Evolutionary conservation across 2,888 invertebrate species (phyloP), one percentile per base, ranked within the genome.

Genomic region (Brachypalpus laphriformis): DNA sequence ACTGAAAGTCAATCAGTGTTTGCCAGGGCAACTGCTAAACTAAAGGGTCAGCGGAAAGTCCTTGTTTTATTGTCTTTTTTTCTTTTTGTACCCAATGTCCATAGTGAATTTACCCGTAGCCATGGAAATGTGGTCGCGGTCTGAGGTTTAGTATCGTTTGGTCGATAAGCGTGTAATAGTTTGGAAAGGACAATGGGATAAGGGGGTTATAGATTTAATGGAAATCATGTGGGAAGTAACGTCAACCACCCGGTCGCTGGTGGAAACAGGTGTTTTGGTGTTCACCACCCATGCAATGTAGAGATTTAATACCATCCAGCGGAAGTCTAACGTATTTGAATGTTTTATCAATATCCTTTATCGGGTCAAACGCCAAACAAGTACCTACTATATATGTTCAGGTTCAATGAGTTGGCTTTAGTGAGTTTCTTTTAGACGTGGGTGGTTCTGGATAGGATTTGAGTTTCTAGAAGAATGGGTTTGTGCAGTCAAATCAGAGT

Each of bases 291-390:
- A 25, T 81, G 63, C 75, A 65, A 71, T 37, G 56, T 63, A 2
- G 47, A 57, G 85, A 85, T 81, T 81, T 75, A 75, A 40, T 57
- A 45, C 59, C 8, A 18, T 47, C 20, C 2, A 8, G 16, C n/a
- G 49, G 66, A 37, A 45, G 76, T 18, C 31, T 42, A 42, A 40
- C 11, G 11, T 40, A 42, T 78, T 83, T 71, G 56, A 85, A 81
- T 81, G 81, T 81, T 85, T 81, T 85, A 85, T 85, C 85, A 85
- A 85, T 85, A 83, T 76, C 65, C 71, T 31, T 40, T 40, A 76
- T 54, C 71, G 81, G 81, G 81, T 85, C 81, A 85, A 54, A 75
- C 65, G 71, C 2, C 65, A 82, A 61, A 63, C 34, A 16, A 28
- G 28, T 40, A 51, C 5, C 2, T 4, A 18, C 31, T 47, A n/a